Base-by-base conservation (phyloP, 2,888 invertebrate species). In the Pheosia tremula region DNA sequence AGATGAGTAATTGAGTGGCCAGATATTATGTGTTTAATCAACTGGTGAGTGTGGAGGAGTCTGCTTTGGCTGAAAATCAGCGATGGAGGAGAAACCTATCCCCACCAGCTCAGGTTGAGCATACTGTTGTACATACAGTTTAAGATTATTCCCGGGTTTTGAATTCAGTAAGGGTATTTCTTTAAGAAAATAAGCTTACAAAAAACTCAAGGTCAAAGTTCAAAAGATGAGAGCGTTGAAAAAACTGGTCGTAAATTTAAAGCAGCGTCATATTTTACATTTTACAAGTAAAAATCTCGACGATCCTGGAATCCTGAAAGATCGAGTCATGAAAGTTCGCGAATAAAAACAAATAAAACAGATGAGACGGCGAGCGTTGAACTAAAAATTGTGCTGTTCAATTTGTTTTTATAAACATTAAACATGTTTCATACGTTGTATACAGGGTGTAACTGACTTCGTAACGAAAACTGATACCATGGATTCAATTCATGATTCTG, bases 171-270 rank as follows among this genome's bases (percentile, higher is more conserved):
- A 45, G 41, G 41, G 45, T 4, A 50, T 53, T 53, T 37, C 37
- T 5, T 13, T 11, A 37, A 50, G 24, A 50, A 24, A 50, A 24
- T 24, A 50, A 47, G 5, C 50, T 24, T 6, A 50, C 24, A 5
- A 50, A 24, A 24, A 50, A 24, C 50, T 50, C 8, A 24, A 53
- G 53, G 37, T 53, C 53, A 53, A 53, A 53, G 53, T 37, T 53
- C 53, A 53, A 11, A 10, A 11, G 8, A 37, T 37, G 11, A 11
- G 37, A 37, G 53, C 37, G 53, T 53, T 37, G 53, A 53, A 37
- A 53, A 37, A 53, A 9, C 2, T 36, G 11, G 11, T 5, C 53
- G 37, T 53, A 53, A 53, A 37, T 24, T 7, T 53, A 10, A 53
- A 53, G 53, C 53, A 37, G 3, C 10, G 6, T 53, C 11, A 53